Evolutionary conservation across 2,888 invertebrate species (phyloP), one percentile per base, ranked within the genome.

Genomic region (Phortica okadai): DNA sequence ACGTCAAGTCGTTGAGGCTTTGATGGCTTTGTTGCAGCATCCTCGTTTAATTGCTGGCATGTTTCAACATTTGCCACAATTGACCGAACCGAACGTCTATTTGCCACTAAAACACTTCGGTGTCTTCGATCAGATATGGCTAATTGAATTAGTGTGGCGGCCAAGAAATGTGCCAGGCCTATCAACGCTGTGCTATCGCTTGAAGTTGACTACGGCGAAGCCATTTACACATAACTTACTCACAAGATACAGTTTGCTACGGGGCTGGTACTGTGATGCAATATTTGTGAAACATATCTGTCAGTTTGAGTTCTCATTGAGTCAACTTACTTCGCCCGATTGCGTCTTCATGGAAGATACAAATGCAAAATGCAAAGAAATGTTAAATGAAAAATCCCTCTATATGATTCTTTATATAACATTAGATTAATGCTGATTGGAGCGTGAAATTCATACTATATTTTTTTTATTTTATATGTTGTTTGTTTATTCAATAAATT

Each of bases 241-340:
- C 14, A 21, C 21, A 81, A 0, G 75, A 74, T 83, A 76, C 58
- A 76, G 76, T 1, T 4, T 83, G 69, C 44, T 80, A 6, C 69
- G 69, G 8, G 75, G 79, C 41, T 69, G 58, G 16, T 58, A 74
- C 45, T 78, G 80, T 10, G 82, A 80, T 4, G 74, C 82, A 0
- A 67, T 58, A 1, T 83, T 83, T 10, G 58, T 33, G 64, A 62
- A 76, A 33, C 83, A 83, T 73, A 54, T 83, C 50, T 77, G 82
- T 25, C 78, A 77, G 0, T 78, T 6, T 5, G 78, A 78, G 4
- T 83, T 59, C n/a, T 14, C n/a, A 6, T 1, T 1, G 16, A 59
- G 7, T n/a, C 11, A 21, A 59, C 7, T 16, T 2, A 59, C 11
- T 21, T 2, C 14, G 7, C 7, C 14, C 16, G 16, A 16, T 59